Percentiles rank a stretch among this genome's conserved stretches.
Conservation (phyloP, 2,888 invertebrate genomes). For the Tortricodes alternella region DNA sequence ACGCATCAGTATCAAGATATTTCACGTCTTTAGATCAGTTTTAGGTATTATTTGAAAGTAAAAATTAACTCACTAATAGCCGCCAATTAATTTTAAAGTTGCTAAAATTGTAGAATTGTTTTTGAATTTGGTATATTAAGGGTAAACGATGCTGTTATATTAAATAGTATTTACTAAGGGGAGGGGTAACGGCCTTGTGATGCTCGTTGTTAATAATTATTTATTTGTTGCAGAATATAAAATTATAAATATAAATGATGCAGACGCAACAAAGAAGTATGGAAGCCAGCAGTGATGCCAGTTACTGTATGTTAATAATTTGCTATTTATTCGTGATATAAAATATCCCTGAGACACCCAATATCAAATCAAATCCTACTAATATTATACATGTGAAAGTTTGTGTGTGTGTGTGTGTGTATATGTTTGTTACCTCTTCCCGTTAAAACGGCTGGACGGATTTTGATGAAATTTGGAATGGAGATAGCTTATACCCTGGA, state of each 20-base stretch:
- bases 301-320: conserved; percentile 63
- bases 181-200: too few species aligned
- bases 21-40: neutral
- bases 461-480: too few species aligned
- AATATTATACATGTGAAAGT: too few species aligned
- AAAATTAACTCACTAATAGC: conserved; percentile 14
- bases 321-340: neutral
- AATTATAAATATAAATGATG: conserved; percentile 29
- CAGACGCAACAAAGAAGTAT: conserved; percentile 50
- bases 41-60: conserved; percentile 32
- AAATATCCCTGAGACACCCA: too few species aligned
- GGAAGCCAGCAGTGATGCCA: conserved; percentile 64
- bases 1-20: neutral
- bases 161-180: neutral
- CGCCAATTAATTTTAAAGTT: neutral
- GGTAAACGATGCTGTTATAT: too few species aligned
- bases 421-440: too few species aligned
- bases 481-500: too few species aligned
- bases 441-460: too few species aligned
- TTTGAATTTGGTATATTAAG: too few species aligned
- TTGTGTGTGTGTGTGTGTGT: too few species aligned
- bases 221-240: conserved; percentile 16
- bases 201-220: neutral
- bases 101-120: too few species aligned
- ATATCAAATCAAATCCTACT: too few species aligned